Evolutionary conservation across 2,113 vertebrate genomes (phyloP).

Genomic region (Pituophis catenifer): DNA sequence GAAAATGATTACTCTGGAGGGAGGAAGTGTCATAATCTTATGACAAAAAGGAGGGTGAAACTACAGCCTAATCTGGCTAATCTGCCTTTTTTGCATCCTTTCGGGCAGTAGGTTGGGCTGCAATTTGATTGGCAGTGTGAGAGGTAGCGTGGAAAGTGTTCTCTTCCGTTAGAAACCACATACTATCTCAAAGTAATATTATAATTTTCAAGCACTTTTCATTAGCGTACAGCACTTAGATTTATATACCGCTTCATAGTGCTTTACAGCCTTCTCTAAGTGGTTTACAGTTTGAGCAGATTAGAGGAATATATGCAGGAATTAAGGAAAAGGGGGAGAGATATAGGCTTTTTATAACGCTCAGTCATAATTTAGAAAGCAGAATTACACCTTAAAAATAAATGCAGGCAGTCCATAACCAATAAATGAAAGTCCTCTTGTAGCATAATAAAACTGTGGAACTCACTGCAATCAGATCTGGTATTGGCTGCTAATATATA

Average conservation of each 20-base stretch:
- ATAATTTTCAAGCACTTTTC: not conserved
- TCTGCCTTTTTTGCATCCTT: not conserved
- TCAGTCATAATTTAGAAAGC: not conserved
- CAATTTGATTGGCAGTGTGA: not conserved
- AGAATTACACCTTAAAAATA: not conserved
- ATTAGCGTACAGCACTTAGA: not conserved
- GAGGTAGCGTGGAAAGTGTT: not conserved
- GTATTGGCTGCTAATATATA: not conserved
- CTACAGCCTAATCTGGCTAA: not conserved
- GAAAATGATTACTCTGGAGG: not conserved
- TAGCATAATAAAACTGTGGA: not conserved
- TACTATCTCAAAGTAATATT: not conserved
- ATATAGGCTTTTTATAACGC: not conserved
- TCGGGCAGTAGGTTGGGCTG: not conserved
- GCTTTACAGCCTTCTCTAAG: not conserved
- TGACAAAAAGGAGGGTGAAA: not conserved
- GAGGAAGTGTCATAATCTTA: not conserved
- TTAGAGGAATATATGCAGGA: not conserved
- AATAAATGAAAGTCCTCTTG: not conserved
- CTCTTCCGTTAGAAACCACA: not conserved
- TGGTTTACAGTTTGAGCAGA: not conserved
- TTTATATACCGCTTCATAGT: not conserved
- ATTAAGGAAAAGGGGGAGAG: not conserved
- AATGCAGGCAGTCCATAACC: not conserved
- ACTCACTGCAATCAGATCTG: not conserved